Evolutionary conservation across 2,113 vertebrate species (phyloP).

Genomic region (Hippotragus niger): DNA sequence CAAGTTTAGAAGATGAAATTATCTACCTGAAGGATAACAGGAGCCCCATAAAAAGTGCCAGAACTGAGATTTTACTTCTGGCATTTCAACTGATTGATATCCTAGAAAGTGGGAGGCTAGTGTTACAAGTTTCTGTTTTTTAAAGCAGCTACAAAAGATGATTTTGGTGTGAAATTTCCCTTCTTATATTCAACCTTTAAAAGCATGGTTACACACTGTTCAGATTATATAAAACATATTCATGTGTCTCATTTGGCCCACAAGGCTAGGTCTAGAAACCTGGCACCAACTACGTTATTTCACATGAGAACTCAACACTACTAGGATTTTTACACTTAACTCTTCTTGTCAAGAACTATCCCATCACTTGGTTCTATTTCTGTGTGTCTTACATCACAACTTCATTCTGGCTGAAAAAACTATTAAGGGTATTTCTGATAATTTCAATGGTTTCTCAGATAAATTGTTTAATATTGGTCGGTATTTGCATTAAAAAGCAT

Average conservation of each 20-base stretch:
- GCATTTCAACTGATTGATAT: not conserved
- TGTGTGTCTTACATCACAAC: not conserved
- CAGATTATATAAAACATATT: not conserved
- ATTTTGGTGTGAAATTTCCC: not conserved
- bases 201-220: not conserved
- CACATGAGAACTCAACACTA: not conserved
- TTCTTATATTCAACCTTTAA: not conserved
- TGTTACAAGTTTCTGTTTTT: not conserved
- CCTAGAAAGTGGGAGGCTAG: not conserved
- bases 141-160: not conserved
- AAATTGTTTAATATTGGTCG: not conserved
- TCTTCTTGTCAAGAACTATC: not conserved
- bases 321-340: not conserved
- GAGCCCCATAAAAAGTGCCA: not conserved
- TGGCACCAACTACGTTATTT: not conserved
- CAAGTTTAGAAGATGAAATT: not conserved
- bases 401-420: not conserved
- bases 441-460: not conserved
- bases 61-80: not conserved
- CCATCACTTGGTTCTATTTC: not conserved
- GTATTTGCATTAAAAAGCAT: not conserved
- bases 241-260: not conserved
- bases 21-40: not conserved
- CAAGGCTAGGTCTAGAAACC: not conserved
- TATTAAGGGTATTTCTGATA: not conserved